These are phyloP conservation scores for Eurosta solidaginis DNA, from an alignment of 1,140 invertebrate species.

Conservation along the genomic window DNA sequence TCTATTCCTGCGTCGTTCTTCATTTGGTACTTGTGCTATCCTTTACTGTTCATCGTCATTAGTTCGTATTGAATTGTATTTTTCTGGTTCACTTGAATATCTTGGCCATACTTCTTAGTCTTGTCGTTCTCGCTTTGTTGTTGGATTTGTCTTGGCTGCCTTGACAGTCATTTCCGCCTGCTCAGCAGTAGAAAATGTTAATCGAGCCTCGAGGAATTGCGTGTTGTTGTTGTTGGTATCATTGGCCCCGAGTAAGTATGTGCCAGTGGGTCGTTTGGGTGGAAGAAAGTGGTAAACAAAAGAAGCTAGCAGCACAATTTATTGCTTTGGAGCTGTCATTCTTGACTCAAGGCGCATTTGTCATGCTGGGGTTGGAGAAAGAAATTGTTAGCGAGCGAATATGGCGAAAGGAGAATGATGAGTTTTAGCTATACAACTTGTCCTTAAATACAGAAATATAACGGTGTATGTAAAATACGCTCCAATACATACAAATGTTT, in stretches of 20 bases:
- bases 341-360: slow-evolving; percentile 21
- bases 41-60: too few species aligned
- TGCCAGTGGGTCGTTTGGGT: background rate
- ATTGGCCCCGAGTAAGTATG: background rate
- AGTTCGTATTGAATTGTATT: too few species aligned
- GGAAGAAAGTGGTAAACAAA: background rate
- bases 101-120: background rate
- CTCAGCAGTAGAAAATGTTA: slow-evolving; percentile 18
- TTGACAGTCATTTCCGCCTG: slow-evolving; percentile 11
- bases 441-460: background rate
- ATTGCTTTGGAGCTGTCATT: slow-evolving; percentile 33
- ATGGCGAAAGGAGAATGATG: background rate
- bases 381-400: background rate
- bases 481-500: background rate
- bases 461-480: background rate
- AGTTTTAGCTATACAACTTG: background rate
- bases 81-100: background rate
- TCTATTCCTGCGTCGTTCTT: background rate
- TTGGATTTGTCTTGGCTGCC: background rate
- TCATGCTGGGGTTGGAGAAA: slow-evolving; percentile 25
- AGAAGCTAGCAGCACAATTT: slow-evolving; percentile 28
- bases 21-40: background rate
- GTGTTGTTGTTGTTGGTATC: background rate
- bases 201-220: slow-evolving; percentile 1
- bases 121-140: background rate